These are phyloP conservation scores for Altica lythri DNA, from an alignment of 2,888 invertebrate genomes.

Conservation along the genomic window DNA sequence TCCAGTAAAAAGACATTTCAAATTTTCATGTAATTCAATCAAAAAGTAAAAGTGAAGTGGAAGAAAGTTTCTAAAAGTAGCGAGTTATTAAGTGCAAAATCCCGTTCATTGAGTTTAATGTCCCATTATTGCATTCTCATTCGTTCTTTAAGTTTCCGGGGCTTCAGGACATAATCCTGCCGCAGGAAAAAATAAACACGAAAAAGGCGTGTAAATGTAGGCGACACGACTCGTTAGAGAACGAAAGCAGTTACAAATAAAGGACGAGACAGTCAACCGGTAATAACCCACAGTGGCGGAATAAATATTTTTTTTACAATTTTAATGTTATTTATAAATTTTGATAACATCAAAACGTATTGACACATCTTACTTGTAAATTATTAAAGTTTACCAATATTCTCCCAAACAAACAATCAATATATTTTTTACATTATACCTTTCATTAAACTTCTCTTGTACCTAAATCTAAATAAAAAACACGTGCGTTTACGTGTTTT, in stretches of 20 bases:
- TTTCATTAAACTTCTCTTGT: too few relatives aligned
- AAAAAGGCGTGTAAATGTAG: conserved; percentile 28
- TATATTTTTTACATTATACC: too few relatives aligned
- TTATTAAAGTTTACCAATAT: too few relatives aligned
- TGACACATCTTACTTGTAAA: too few relatives aligned
- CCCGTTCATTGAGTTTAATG: conserved; percentile 16
- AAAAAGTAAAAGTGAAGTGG: conserved; percentile 1
- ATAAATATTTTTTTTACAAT: conserved; percentile 1
- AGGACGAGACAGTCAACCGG: not conserved
- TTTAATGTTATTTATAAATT: not conserved
- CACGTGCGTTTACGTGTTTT: too few relatives aligned
- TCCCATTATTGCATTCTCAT: conserved; percentile 13
- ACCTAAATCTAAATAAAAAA: too few relatives aligned
- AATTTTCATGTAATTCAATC: not conserved
- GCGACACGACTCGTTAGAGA: conserved; percentile 22
- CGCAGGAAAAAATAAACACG: conserved; percentile 22
- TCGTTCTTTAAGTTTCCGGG: conserved; percentile 1
- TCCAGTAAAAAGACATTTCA: too few relatives aligned
- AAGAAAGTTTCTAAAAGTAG: not conserved
- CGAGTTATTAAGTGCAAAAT: conserved; percentile 11
- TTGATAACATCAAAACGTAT: too few relatives aligned
- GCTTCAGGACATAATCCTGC: conserved; percentile 13
- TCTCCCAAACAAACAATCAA: too few relatives aligned
- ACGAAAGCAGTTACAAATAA: conserved; percentile 19
- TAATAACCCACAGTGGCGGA: conserved; percentile 9